phyloP scores from a whole-genome alignment of 1,140 invertebrate genomes.

The Scaptomyza pallida region DNA sequence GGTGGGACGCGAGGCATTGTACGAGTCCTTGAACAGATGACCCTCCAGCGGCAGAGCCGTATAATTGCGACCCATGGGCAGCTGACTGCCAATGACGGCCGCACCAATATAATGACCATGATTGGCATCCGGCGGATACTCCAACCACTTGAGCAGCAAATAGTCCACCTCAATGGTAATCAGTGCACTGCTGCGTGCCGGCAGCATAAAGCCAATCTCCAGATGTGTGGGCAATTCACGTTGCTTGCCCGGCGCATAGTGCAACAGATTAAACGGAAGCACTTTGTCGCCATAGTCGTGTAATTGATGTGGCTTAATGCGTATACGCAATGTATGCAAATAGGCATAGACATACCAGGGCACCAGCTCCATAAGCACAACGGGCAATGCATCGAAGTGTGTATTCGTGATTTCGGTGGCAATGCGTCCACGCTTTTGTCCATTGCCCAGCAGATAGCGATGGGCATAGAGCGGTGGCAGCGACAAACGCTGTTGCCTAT shows the following conservation, averaged over 20 bases:
- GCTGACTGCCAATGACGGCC: slow-evolving; percentile 90
- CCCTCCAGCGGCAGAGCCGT: slow-evolving; percentile 90
- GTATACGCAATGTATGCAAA: slow-evolving; percentile 92
- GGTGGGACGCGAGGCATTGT: slow-evolving; percentile 86
- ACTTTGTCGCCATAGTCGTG: slow-evolving; percentile 55
- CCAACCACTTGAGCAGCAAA: slow-evolving; percentile 98
- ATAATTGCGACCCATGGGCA: slow-evolving; percentile 92
- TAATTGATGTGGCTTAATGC: slow-evolving; percentile 22
- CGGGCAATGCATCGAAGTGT: slow-evolving; percentile 88
- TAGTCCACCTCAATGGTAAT: slow-evolving; percentile 96
- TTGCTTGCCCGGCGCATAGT: slow-evolving; percentile 93
- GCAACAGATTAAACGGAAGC: slow-evolving; percentile 87
- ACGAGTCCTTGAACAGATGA: slow-evolving; percentile 87
- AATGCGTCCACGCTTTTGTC: slow-evolving; percentile 94
- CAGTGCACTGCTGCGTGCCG: slow-evolving; percentile 91
- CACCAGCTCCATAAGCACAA: slow-evolving; percentile 91
- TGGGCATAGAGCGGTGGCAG: slow-evolving; percentile 90
- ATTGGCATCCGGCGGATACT: slow-evolving; percentile 99
- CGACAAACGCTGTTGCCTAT: slow-evolving; percentile 80
- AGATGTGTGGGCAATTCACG: slow-evolving; percentile 93
- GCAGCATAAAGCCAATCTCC: slow-evolving; percentile 93
- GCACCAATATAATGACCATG: slow-evolving; percentile 98
- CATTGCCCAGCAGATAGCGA: slow-evolving; percentile 93
- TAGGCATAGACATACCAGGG: slow-evolving; percentile 98
- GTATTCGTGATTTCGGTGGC: slow-evolving; percentile 92